Base-by-base conservation (phyloP, 2,113 vertebrate genomes). In the Atherinomorus stipes region DNA sequence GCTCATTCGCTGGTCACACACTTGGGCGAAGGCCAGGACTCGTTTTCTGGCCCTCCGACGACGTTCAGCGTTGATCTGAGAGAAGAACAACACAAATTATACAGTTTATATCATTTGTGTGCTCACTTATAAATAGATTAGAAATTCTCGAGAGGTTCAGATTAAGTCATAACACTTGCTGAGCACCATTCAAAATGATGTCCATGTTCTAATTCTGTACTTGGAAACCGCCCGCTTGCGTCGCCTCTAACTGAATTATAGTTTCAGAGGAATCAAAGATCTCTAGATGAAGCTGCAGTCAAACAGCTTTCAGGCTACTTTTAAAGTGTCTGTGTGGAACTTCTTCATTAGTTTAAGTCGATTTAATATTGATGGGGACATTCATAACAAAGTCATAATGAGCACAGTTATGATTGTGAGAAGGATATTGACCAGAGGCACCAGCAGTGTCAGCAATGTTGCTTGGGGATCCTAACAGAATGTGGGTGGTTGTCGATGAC, bases 1-100 rank as follows among this genome's bases (percentile, higher is more conserved):
- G 83, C 80, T 89, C 87, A 85, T 85, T 62, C 81, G 71, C 85
- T 88, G 87, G 89, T 81, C 87, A 83, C 81, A 45, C 83, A 80
- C 72, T 86, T 80, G 76, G 51, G 82, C 44, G 59, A 84, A 84
- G 88, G 88, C 75, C 79, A 77, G 82, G 31, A 18, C 62, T 86
- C 9, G 82, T 74, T 85, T 82, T 89, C 83, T 85, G 68, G 76
- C 78, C 87, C 65, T 83, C 73, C 40, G 28, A 65, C 58, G 65
- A 80, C 77, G 70, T 88, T 90, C 72, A 85, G 61, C 71, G 52
- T 81, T 50, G 62, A 78, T 84, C 89, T 90, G 71, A 57, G 51
- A 58, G 26, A 67, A 16, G 28, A 67, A 19, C 4, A 49, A 12
- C 45, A 50, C 16, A 66, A 74, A 71, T 50, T 11, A 64, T 50